Evolutionary conservation across 1,140 invertebrate species (phyloP).

Genomic region (Drosophila parvula): DNA sequence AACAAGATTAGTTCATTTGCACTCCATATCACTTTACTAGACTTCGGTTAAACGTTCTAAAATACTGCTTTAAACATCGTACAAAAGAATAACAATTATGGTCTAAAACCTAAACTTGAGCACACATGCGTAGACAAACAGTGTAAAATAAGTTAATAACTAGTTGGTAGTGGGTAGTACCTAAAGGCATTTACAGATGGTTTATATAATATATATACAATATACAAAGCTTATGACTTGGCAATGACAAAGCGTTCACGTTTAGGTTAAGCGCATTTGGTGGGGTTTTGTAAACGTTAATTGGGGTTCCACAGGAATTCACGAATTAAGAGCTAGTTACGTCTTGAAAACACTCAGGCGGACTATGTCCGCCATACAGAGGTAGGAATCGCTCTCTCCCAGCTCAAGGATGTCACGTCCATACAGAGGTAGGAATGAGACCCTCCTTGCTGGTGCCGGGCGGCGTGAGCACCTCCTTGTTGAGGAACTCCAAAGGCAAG

Average conservation of each 20-base stretch:
- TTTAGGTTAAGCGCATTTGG: slow-evolving; percentile 62
- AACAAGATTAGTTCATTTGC: slow-evolving; percentile 12
- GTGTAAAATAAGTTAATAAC: slow-evolving; percentile 66
- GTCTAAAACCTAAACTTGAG: slow-evolving; percentile 46
- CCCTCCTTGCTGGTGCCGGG: slow-evolving; percentile 91
- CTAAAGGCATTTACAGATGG: slow-evolving; percentile 18
- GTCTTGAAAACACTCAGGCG: slow-evolving; percentile 63
- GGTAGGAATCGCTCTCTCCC: slow-evolving; percentile 87
- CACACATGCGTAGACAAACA: slow-evolving; percentile 41
- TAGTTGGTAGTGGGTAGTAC: slow-evolving; percentile 3
- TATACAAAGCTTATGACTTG: slow-evolving; percentile 48
- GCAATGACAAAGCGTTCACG: slow-evolving; percentile 55
- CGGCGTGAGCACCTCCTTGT: slow-evolving; percentile 92
- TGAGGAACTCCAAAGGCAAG: slow-evolving; percentile 93
- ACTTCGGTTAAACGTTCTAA: slow-evolving; percentile 60
- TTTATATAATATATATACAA: slow-evolving; percentile 15
- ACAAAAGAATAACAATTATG: slow-evolving; percentile 57
- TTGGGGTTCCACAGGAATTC: slow-evolving; percentile 4
- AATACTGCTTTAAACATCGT: slow-evolving; percentile 71
- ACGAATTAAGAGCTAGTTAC: slow-evolving; percentile 31
- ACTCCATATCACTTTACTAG: slow-evolving; percentile 56
- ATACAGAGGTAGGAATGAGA: slow-evolving; percentile 91
- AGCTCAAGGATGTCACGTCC: slow-evolving; percentile 78
- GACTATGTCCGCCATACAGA: slow-evolving; percentile 89
- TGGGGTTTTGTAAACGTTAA: slow-evolving; percentile 49